A percentile compares a stretch with the other conserved stretches of the same genome.
Evolutionary conservation across 2,797 vertebrate species (phyloP).

Genomic region (Oophaga sylvatica): DNA sequence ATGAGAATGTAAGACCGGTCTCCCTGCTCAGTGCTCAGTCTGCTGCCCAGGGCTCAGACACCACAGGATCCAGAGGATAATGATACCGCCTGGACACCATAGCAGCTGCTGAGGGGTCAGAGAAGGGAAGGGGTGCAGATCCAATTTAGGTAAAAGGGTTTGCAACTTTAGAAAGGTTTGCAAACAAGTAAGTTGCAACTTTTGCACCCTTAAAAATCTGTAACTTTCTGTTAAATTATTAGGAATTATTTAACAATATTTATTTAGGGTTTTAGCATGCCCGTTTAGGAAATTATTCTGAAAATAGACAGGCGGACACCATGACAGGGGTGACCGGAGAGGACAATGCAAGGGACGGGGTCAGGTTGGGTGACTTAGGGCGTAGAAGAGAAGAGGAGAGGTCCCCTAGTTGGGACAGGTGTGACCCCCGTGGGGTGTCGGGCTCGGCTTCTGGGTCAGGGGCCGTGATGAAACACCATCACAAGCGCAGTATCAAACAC

Average conservation of each 20-base stretch:
- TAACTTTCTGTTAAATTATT: slow-evolving; percentile 3
- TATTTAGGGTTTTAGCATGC: not conserved
- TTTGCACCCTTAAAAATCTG: not conserved
- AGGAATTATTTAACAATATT: not conserved
- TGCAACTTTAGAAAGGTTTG: not conserved
- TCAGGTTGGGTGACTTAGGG: slow-evolving; percentile 24
- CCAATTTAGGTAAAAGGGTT: not conserved
- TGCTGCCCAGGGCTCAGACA: not conserved
- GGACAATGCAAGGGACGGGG: slow-evolving; percentile 46
- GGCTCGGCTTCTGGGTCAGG: slow-evolving; percentile 28
- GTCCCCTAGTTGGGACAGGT: not conserved
- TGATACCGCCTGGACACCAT: not conserved
- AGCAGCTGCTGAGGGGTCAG: not conserved
- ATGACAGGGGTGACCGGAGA: slow-evolving; percentile 60
- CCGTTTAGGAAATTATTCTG: not conserved
- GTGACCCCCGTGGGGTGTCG: not conserved
- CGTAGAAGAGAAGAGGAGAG: slow-evolving; percentile 67
- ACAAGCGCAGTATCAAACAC: slow-evolving; percentile 82
- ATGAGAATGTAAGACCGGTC: slow-evolving; percentile 15
- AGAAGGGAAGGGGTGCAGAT: not conserved
- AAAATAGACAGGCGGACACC: not conserved
- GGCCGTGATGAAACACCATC: slow-evolving; percentile 80
- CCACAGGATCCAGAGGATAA: not conserved
- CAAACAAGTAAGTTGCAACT: not conserved
- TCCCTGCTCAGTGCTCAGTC: not conserved